These are phyloP conservation scores for Fopius arisanus DNA, from an alignment of 1,140 invertebrate genomes.

Conservation along the genomic window DNA sequence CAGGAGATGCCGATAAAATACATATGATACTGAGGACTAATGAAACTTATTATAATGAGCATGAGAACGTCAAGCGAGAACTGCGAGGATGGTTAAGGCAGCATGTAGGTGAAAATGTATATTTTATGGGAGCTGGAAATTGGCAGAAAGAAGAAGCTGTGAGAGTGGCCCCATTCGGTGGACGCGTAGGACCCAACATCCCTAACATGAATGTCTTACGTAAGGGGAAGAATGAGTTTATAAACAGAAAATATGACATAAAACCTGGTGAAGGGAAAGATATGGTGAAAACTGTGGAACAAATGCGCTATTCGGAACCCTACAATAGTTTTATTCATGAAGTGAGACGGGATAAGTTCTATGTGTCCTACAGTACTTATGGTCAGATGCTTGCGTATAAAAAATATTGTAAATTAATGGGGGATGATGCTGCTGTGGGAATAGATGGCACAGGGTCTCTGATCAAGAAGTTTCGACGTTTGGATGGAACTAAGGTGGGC, in stretches of 20 bases:
- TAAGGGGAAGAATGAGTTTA: slow-evolving; percentile 12
- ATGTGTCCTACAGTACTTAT: slow-evolving; percentile 2
- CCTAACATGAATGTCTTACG: background rate
- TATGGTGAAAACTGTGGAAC: background rate
- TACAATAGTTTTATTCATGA: slow-evolving; percentile 2
- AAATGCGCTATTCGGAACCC: background rate
- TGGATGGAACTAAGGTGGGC: background rate
- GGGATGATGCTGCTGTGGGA: background rate
- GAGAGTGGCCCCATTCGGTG: background rate
- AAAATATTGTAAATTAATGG: background rate
- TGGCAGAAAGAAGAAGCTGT: background rate
- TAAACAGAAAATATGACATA: background rate
- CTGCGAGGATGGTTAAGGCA: background rate
- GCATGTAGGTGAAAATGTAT: background rate
- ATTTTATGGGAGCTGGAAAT: background rate
- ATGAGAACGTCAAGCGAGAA: background rate
- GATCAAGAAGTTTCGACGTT: background rate
- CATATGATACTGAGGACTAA: background rate
- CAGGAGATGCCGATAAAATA: background rate
- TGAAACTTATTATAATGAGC: background rate
- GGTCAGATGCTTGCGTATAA: slow-evolving; percentile 21
- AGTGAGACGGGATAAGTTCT: background rate
- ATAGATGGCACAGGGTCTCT: slow-evolving; percentile 25
- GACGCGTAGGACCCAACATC: background rate
- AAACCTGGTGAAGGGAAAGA: background rate